Evolutionary conservation across 2,113 vertebrate species (phyloP).

Genomic region (Dromiciops gliroides): DNA sequence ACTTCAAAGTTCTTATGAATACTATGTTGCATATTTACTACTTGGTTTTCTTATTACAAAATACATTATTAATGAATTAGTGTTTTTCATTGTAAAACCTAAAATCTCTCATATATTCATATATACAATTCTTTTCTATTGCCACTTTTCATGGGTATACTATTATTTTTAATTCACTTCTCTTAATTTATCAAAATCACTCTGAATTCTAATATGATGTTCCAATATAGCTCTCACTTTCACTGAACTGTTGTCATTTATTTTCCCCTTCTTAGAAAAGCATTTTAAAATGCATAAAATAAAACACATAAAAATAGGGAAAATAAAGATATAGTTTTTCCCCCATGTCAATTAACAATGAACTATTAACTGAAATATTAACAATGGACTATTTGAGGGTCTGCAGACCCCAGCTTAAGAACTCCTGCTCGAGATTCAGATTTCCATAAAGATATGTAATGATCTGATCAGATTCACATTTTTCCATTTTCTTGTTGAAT

Average conservation of each 20-base stretch:
- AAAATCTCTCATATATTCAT: slow-evolving; percentile 9
- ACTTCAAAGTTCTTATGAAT: slow-evolving; percentile 25
- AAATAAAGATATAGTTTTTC: neutral
- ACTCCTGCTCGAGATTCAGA: neutral
- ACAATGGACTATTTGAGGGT: neutral
- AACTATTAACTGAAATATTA: neutral
- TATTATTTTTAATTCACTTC: slow-evolving; percentile 9
- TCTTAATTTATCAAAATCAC: slow-evolving; percentile 40
- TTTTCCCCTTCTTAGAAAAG: neutral
- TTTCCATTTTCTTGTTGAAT: neutral
- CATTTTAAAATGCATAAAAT: neutral
- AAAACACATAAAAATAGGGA: neutral
- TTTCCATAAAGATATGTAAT: neutral
- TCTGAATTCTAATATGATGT: slow-evolving; percentile 38
- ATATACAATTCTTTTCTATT: slow-evolving; percentile 26
- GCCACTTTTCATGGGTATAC: slow-evolving; percentile 26
- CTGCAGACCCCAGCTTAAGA: neutral
- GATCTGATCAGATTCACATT: neutral
- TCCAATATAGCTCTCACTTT: slow-evolving; percentile 32
- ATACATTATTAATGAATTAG: slow-evolving; percentile 33
- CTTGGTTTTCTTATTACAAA: slow-evolving; percentile 43
- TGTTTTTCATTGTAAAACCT: neutral
- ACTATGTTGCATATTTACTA: slow-evolving; percentile 34
- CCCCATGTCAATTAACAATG: neutral
- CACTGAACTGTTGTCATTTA: neutral